phyloP scores from a whole-genome alignment of 2,113 vertebrate genomes.

The Triplophysa siluroides region DNA sequence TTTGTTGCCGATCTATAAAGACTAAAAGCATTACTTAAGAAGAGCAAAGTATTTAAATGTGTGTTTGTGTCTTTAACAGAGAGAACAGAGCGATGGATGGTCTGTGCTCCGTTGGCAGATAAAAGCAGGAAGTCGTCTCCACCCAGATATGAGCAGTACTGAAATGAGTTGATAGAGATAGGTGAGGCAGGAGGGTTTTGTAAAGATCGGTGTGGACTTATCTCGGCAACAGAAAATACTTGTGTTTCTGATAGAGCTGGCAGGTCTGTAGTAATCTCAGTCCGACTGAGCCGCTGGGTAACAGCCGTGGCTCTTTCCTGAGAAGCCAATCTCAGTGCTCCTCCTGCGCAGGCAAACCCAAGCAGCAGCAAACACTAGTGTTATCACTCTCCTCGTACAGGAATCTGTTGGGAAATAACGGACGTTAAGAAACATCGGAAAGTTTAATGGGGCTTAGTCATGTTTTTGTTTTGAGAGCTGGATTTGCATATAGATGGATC shows the following conservation, averaged over 20 bases:
- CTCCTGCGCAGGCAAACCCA: slow-evolving; percentile 40
- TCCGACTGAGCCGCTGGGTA: slow-evolving; percentile 34
- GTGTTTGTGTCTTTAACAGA: neutral
- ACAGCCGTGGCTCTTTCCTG: slow-evolving; percentile 42
- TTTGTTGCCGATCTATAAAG: too few species aligned
- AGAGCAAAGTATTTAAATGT: neutral
- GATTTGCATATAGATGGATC: slow-evolving; percentile 9
- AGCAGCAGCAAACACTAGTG: neutral
- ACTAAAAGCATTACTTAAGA: neutral
- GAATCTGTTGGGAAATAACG: slow-evolving; percentile 55
- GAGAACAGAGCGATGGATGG: neutral
- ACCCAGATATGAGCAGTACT: slow-evolving; percentile 27
- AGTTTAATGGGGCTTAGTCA: neutral
- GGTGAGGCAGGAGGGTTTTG: slow-evolving; percentile 19
- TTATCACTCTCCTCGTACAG: slow-evolving; percentile 30
- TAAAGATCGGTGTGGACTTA: slow-evolving; percentile 17
- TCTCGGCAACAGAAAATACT: slow-evolving; percentile 21
- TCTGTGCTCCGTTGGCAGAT: slow-evolving; percentile 27
- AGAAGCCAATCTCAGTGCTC: slow-evolving; percentile 51
- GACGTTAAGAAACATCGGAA: slow-evolving; percentile 20
- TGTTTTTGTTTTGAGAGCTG: neutral
- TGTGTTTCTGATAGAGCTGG: slow-evolving; percentile 38
- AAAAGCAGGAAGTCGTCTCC: slow-evolving; percentile 37
- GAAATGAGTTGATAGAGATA: slow-evolving; percentile 29
- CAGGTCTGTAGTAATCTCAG: slow-evolving; percentile 45